phyloP scores from a whole-genome alignment of 2,113 vertebrate genomes.

The Oncorhynchus kisutch region DNA sequence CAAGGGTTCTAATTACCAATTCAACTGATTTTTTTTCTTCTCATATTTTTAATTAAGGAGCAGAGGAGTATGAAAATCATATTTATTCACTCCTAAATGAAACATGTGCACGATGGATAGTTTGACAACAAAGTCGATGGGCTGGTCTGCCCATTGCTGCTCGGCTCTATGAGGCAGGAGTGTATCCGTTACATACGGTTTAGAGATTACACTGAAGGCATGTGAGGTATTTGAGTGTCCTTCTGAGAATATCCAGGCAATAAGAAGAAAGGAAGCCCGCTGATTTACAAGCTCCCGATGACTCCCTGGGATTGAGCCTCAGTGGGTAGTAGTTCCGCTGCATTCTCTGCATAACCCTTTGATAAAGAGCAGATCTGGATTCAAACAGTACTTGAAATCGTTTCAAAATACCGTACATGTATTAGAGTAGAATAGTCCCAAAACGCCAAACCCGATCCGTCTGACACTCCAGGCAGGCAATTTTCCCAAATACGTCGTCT shows the following conservation, averaged over 20 bases:
- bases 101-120: no score
- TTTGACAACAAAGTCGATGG: slow-evolving; percentile 25
- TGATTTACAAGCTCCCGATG: slow-evolving; percentile 28
- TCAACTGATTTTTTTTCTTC: neutral
- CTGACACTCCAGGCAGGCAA: no score
- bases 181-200: slow-evolving; percentile 62
- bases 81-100: no score
- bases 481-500: no score
- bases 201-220: slow-evolving; percentile 70
- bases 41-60: no score
- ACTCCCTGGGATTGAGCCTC: slow-evolving; percentile 22
- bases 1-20: no score
- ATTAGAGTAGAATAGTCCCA: no score
- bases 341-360: slow-evolving; percentile 47
- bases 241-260: slow-evolving; percentile 51
- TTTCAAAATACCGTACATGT: no score
- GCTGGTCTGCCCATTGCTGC: slow-evolving; percentile 7
- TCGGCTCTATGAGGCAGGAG: slow-evolving; percentile 52
- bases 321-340: slow-evolving; percentile 10
- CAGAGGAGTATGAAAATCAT: neutral
- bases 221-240: slow-evolving; percentile 62
- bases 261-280: slow-evolving; percentile 48
- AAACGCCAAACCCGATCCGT: no score
- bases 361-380: slow-evolving; percentile 27
- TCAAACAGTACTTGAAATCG: no score